phyloP scores from a whole-genome alignment of 2,113 vertebrate species.

The Phaethon lepturus region DNA sequence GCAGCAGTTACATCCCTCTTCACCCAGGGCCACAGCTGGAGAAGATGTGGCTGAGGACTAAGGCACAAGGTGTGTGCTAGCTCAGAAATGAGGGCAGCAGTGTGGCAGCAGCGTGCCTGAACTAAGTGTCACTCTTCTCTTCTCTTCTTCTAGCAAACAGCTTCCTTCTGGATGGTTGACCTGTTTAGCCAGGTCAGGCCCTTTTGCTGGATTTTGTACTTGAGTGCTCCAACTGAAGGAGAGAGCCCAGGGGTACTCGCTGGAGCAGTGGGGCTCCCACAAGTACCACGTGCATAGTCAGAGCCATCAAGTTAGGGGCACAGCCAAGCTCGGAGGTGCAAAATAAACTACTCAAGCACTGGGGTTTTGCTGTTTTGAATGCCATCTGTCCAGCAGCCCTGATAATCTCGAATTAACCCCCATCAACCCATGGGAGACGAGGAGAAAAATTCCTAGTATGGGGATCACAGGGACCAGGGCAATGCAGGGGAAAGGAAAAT shows the following conservation, averaged over 20 bases:
- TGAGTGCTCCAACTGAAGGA: not conserved
- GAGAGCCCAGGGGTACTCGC: accelerated
- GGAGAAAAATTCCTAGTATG: not conserved
- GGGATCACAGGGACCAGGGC: not conserved
- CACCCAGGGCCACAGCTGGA: not conserved
- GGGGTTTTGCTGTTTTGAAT: not conserved
- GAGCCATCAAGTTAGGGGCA: not conserved
- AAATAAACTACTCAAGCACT: not conserved
- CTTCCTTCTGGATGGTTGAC: not conserved
- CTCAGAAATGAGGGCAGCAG: not conserved
- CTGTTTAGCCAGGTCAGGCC: not conserved
- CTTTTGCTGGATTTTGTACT: not conserved
- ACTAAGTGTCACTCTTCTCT: not conserved
- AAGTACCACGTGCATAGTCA: accelerated
- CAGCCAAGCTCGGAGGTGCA: not conserved
- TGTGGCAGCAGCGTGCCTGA: accelerated
- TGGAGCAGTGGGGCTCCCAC: not conserved
- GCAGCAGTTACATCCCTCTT: not conserved
- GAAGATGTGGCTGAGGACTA: not conserved
- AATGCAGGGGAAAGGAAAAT: not conserved
- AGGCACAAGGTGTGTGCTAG: not conserved
- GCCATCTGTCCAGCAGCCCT: not conserved
- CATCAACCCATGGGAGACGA: not conserved
- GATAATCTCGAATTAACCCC: not conserved
- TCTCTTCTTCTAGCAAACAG: not conserved